Percentiles rank a stretch among this genome's conserved stretches.
These are phyloP conservation scores for Ispidina picta DNA, from an alignment of 2,797 vertebrate genomes.

Conservation along the genomic window DNA sequence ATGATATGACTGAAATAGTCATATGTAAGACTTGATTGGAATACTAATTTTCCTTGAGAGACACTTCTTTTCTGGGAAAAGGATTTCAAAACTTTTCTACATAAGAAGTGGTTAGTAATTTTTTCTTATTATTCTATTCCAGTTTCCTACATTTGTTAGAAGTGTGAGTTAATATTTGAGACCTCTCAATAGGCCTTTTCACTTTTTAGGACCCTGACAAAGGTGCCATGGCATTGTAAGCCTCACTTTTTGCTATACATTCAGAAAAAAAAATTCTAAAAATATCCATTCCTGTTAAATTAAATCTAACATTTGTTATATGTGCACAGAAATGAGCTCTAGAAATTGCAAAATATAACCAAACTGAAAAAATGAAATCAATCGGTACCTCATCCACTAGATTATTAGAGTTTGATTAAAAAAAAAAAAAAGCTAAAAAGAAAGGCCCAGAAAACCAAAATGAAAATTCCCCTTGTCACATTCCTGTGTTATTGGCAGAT, in stretches of 20 bases:
- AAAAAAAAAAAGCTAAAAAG: neutral
- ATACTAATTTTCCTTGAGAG: neutral
- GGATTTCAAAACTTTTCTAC: constrained; percentile 1
- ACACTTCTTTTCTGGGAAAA: neutral
- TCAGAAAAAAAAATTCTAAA: neutral
- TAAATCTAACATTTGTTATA: neutral
- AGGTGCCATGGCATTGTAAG: neutral
- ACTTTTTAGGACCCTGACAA: neutral
- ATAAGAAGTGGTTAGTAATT: neutral
- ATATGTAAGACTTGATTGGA: neutral
- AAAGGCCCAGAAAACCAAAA: constrained; percentile 23
- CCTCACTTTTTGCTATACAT: neutral
- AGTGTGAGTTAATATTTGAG: neutral
- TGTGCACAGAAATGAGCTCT: neutral
- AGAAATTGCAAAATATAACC: neutral
- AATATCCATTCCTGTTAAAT: neutral
- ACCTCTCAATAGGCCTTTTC: neutral
- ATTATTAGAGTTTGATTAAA: neutral
- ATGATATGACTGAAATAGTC: neutral
- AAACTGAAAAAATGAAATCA: neutral
- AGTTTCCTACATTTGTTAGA: neutral
- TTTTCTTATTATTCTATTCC: neutral
- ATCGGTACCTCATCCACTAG: neutral
- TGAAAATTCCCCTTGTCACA: neutral
- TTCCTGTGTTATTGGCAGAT: constrained; percentile 42